Evolutionary conservation across 64 coral and sea anemone genomes (phyloP).

Genomic region (Stylophora pistillata): DNA sequence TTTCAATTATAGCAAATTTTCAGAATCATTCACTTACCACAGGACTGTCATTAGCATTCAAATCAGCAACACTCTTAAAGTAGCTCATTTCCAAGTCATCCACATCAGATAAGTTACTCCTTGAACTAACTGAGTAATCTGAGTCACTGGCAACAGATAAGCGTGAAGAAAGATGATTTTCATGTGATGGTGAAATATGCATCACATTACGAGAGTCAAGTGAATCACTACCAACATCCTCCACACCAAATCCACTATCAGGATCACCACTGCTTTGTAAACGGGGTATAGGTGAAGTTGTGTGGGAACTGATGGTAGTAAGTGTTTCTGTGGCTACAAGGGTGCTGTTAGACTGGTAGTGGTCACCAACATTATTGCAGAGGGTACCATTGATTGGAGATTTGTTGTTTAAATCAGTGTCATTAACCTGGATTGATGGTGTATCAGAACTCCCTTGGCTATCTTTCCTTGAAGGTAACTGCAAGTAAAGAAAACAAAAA

Average conservation of each 20-base stretch:
- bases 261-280: slow-evolving; percentile 18
- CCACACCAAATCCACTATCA: slow-evolving; percentile 85
- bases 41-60: slow-evolving; percentile 30
- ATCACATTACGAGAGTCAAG: slow-evolving; percentile 41
- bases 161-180: slow-evolving; percentile 39
- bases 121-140: slow-evolving; percentile 39
- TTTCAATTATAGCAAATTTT: neutral
- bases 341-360: slow-evolving; percentile 63
- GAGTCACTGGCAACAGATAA: slow-evolving; percentile 42
- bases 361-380: slow-evolving; percentile 50
- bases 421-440: slow-evolving; percentile 71
- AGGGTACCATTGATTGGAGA: slow-evolving; percentile 31
- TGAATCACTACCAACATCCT: slow-evolving; percentile 63
- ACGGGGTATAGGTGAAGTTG: slow-evolving; percentile 11
- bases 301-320: slow-evolving; percentile 45
- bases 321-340: slow-evolving; percentile 65
- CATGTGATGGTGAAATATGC: slow-evolving; percentile 5
- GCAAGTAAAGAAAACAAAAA: neutral
- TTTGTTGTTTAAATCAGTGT: slow-evolving; percentile 54
- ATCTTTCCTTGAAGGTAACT: slow-evolving; percentile 10
- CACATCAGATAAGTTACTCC: slow-evolving; percentile 53
- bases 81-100: slow-evolving; percentile 84
- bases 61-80: slow-evolving; percentile 63
- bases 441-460: slow-evolving; percentile 11
- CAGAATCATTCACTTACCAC: slow-evolving; percentile 6